Evolutionary conservation across 2,888 invertebrate species (phyloP).

Genomic region (Patella pellucida): DNA sequence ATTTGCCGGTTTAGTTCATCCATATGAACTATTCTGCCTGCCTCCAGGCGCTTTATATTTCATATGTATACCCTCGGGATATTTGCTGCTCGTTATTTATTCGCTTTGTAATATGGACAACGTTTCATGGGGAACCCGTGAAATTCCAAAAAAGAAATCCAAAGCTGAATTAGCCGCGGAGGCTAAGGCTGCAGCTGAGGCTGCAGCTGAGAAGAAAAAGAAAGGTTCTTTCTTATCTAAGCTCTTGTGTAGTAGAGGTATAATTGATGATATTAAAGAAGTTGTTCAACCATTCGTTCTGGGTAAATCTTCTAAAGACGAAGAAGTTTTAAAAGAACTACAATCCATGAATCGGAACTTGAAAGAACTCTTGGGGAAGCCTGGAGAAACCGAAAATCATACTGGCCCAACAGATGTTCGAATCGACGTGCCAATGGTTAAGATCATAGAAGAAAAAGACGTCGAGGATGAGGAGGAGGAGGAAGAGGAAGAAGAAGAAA

Average conservation of each 20-base stretch:
- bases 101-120: constrained; percentile 64
- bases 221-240: constrained; percentile 72
- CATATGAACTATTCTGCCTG: constrained; percentile 61
- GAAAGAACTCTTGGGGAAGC: constrained; percentile 13
- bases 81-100: constrained; percentile 66
- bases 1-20: constrained; percentile 59
- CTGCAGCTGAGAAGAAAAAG: constrained; percentile 81
- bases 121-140: constrained; percentile 69
- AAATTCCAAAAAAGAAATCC: constrained; percentile 60
- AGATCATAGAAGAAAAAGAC: background rate
- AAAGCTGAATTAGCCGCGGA: constrained; percentile 74
- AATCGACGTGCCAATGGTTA: constrained; percentile 7
- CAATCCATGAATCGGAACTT: background rate
- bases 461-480: constrained; percentile 1
- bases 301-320: too few species aligned
- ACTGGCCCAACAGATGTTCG: too few species aligned
- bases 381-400: constrained; percentile 16
- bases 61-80: constrained; percentile 66
- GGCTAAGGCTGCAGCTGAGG: constrained; percentile 76
- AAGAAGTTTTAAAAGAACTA: background rate
- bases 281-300: constrained; percentile 15
- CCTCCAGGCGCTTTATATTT: constrained; percentile 59
- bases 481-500: constrained; percentile 16
- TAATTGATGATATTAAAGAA: constrained; percentile 48
- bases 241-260: constrained; percentile 30